Percentiles rank a stretch among this genome's conserved stretches.
Evolutionary conservation across 2,888 invertebrate species (phyloP).

Genomic region (Pristionchus arcanus): DNA sequence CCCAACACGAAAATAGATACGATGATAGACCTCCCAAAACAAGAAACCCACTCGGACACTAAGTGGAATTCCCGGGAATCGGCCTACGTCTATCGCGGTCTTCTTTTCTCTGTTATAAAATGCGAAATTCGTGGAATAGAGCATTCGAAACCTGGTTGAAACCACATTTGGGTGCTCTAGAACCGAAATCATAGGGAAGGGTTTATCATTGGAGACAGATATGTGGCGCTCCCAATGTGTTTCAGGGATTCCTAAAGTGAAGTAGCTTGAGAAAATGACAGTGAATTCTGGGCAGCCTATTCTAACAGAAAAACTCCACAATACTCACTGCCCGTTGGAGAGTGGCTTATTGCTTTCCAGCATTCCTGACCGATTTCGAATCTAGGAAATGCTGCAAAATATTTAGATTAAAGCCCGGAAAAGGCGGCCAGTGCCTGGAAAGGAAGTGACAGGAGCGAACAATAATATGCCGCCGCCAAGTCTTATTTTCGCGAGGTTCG

Average conservation of each 20-base stretch:
- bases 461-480: not conserved
- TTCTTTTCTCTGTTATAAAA: no score
- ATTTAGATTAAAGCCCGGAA: not conserved
- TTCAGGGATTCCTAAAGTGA: no score
- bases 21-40: not conserved
- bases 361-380: not conserved
- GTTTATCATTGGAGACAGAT: no score
- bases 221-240: no score
- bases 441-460: slow-evolving; percentile 1
- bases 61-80: not conserved
- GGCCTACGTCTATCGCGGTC: not conserved
- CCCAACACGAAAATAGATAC: not conserved
- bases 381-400: not conserved
- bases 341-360: not conserved
- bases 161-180: no score
- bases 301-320: no score
- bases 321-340: not conserved
- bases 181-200: no score
- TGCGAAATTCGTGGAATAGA: no score
- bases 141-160: no score
- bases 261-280: no score
- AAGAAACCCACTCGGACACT: not conserved
- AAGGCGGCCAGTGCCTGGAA: not conserved
- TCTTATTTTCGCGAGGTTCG: not conserved
- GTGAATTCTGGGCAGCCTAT: no score